phyloP scores from a whole-genome alignment of 2,113 vertebrate species.

The Sakesphorus luctuosus region DNA sequence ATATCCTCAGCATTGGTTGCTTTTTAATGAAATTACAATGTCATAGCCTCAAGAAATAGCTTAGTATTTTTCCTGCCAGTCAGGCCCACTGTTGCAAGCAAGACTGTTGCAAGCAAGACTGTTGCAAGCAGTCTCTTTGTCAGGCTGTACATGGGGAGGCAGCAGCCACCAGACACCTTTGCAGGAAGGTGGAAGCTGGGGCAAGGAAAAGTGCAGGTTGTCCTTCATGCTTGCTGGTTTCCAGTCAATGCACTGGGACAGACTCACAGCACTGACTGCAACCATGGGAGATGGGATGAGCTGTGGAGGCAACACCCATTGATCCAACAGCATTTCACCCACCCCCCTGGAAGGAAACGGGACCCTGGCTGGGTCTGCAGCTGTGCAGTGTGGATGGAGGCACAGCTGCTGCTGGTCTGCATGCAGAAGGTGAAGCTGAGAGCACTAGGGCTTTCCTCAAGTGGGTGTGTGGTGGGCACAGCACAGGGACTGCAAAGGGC shows the following conservation, averaged over 20 bases:
- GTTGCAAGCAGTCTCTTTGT: background rate
- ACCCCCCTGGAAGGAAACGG: background rate
- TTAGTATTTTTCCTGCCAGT: background rate
- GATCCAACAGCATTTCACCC: background rate
- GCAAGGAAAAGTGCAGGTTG: background rate
- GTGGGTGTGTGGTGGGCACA: background rate
- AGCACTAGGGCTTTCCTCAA: background rate
- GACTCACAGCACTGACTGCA: background rate
- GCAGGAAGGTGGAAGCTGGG: background rate
- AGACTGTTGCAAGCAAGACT: background rate
- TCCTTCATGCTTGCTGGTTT: background rate
- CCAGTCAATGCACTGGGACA: background rate
- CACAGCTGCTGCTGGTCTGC: background rate
- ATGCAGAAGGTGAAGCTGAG: background rate
- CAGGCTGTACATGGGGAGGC: background rate
- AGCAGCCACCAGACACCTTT: background rate
- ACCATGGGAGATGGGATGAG: fast-evolving
- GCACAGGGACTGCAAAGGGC: background rate
- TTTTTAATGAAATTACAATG: background rate
- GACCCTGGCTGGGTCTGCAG: background rate
- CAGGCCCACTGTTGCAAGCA: background rate
- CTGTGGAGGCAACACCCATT: background rate
- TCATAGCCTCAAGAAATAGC: background rate
- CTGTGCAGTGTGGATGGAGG: background rate
- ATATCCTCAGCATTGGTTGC: background rate